Base-by-base conservation (phyloP, 2,797 vertebrate genomes). In the Crocodylus rhombifer region DNA sequence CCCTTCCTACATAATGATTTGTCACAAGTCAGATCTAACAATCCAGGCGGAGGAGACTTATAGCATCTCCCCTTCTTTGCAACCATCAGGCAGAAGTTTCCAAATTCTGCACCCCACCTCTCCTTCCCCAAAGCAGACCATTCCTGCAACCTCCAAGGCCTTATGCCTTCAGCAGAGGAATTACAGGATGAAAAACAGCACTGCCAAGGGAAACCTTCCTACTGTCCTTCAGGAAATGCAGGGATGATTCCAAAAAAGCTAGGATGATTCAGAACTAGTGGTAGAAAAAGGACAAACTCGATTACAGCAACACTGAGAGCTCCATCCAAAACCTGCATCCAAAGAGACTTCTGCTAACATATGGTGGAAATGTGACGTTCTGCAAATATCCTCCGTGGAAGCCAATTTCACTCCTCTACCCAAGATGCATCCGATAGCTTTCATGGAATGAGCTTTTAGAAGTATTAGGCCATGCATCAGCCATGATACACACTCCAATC, bases 311-410 rank as follows among this genome's bases (percentile, higher is more conserved):
- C 96, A 95, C 73, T 93, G 91, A 95, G 94, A 95, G 93, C 92
- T 95, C 88, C 79, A 95, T 97, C 97, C 97, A 97, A 97, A 97
- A 96, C 96, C 94, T 91, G 91, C 90, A 97, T 97, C 96, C 95
- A 97, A 96, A 96, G 95, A 97, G 97, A 96, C 94, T 97, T 96
- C 95, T 96, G 96, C 86, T 93, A 97, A 96, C 97, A 97, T 97
- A 97, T 97, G 97, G 96, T 97, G 92, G 96, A 97, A 97, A 96
- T 97, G 91, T 97, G 95, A 97, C 96, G 97, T 97, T 96, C 96
- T 97, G 94, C 97, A 97, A 97, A 97, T 97, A 97, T 97, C 96
- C 96, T 96, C 94, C 12, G 11, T 94, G 94, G 91, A 91, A 91
- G 96, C 97, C 97, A 97, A 97, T 95, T 97, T 97, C 89, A 96